Conservation (phyloP, 2,888 invertebrate species). For the Synanthedon myopaeformis region DNA sequence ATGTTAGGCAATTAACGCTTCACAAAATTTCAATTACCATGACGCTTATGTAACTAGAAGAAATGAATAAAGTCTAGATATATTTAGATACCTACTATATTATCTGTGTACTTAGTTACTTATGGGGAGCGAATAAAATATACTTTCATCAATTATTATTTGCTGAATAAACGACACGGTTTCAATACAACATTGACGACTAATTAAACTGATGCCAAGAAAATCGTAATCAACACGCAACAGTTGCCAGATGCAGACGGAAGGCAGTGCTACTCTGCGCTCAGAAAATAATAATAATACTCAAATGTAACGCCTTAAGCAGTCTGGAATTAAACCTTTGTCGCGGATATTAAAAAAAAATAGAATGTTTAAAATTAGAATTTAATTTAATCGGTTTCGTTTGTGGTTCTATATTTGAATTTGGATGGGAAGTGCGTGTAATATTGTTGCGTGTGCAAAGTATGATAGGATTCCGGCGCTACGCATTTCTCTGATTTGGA, state of each 20-base stretch:
- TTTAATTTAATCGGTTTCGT: no score
- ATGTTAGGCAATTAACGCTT: no score
- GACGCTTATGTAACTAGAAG: no score
- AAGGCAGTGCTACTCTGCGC: slow-evolving; percentile 13
- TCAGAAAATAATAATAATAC: not conserved
- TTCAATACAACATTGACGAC: not conserved
- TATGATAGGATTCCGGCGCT: not conserved
- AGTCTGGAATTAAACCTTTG: no score
- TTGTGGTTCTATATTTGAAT: not conserved
- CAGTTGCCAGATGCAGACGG: slow-evolving; percentile 36
- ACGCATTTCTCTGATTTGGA: not conserved
- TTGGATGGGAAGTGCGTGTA: not conserved
- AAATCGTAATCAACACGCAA: not conserved
- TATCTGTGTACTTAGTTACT: no score
- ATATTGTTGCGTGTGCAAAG: not conserved
- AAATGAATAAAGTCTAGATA: no score
- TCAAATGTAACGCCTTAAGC: not conserved
- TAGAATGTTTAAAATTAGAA: no score
- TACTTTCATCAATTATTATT: not conserved
- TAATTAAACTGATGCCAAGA: slow-evolving; percentile 13
- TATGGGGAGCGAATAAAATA: not conserved
- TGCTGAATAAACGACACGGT: not conserved
- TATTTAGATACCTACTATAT: no score
- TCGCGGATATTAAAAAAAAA: no score
- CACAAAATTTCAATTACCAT: no score